Evolutionary conservation across 2,888 invertebrate species (phyloP).

Genomic region (Lamellibrachia columna): DNA sequence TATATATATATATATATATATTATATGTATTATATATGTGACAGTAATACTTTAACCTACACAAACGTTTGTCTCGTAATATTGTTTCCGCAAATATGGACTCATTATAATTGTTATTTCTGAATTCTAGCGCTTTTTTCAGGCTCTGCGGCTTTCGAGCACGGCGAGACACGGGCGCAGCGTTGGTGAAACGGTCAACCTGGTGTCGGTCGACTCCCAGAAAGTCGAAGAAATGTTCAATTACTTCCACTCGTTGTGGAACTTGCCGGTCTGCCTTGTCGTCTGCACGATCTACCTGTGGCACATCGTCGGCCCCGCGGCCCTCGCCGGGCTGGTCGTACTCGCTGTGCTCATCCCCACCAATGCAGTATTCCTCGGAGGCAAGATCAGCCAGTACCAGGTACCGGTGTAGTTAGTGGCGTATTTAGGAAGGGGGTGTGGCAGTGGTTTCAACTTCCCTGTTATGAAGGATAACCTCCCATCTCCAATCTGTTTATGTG

Average conservation of each 20-base stretch:
- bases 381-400: slow-evolving; percentile 39
- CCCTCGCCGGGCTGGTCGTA: slow-evolving; percentile 86
- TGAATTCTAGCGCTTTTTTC: background rate
- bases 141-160: slow-evolving; percentile 28
- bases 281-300: slow-evolving; percentile 59
- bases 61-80: no score
- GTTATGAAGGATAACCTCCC: no score
- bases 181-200: slow-evolving; percentile 88
- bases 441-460: no score
- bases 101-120: no score
- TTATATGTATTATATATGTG: no score
- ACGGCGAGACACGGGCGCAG: slow-evolving; percentile 25
- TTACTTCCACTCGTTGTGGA: slow-evolving; percentile 31
- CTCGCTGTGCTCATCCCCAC: slow-evolving; percentile 82
- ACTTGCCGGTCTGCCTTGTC: slow-evolving; percentile 30
- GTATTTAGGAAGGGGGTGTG: no score
- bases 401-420: background rate
- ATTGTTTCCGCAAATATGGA: no score
- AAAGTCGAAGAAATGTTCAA: slow-evolving; percentile 33
- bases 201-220: slow-evolving; percentile 92
- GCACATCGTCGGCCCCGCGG: slow-evolving; percentile 73
- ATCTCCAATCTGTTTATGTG: no score
- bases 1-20: no score
- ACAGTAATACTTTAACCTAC: no score
- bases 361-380: slow-evolving; percentile 80